Base-by-base conservation (phyloP, 2,113 vertebrate genomes). In the Plectropomus leopardus region DNA sequence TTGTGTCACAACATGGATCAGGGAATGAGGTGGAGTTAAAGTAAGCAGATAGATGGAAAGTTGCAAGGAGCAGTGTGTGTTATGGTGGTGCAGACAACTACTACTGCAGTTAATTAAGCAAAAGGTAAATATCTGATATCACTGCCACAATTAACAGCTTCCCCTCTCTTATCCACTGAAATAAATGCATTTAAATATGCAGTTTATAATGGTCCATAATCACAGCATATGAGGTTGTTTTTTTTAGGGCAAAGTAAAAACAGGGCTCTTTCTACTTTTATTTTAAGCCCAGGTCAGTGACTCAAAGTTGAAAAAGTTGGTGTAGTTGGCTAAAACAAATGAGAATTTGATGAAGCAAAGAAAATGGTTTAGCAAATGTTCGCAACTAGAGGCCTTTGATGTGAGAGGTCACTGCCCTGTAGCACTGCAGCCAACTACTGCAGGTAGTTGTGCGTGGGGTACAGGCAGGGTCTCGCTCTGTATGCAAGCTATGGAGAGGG, bases 21-120 rank as follows among this genome's bases (percentile, higher is more conserved):
- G 69, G 70, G 53, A 10, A 93, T 93, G 91, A 89, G 82, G 87
- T 87, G 88, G 61, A 69, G 47, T 78, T 87, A 61, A 81, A 82
- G 47, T 82, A 78, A 89, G 87, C 82, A 85, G 77, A 86, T 61
- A 79, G 76, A 92, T 92, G 88, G 64, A 84, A 59, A 72, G 53
- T 82, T 75, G 86, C 50, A 71, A 58, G 47, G 66, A 75, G 71
- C 86, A 73, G 80, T 34, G 21, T 61, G 75, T 86, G 86, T 79
- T 65, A 68, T 80, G 83, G 63, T 45, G 66, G 58, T 68, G 79
- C 19, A 53, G 40, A 76, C 58, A 45, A 26, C 60, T 67, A 54
- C 44, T 21, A 30, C 64, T 59, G 57, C 61, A 64, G 55, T 45
- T 72, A 15, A 78, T 51, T 44, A 42, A 83, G 68, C 66, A 63